Percentiles rank a stretch among this genome's conserved stretches.
These are phyloP conservation scores for Planiliza haematocheilus DNA, from an alignment of 2,113 vertebrate species.

Conservation along the genomic window DNA sequence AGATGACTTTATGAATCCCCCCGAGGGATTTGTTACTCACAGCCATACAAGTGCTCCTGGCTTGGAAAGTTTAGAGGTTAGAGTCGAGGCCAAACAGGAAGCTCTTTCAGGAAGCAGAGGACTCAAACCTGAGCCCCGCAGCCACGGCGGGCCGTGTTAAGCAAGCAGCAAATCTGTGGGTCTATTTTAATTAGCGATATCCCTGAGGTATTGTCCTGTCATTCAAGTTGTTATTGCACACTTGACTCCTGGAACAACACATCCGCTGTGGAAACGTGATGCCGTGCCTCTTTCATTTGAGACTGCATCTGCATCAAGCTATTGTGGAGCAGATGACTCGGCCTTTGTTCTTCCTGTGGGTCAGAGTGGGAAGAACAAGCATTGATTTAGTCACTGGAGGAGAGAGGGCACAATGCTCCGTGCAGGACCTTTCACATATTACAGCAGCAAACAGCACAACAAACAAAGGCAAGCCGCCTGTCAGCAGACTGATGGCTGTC, in stretches of 20 bases:
- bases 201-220: slow-evolving; percentile 5
- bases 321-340: slow-evolving; percentile 51
- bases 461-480: not conserved
- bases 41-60: too few species aligned
- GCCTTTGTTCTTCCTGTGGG: slow-evolving; percentile 48
- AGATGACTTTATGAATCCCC: not conserved
- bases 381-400: slow-evolving; percentile 39
- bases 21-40: too few species aligned
- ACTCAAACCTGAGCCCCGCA: slow-evolving; percentile 1
- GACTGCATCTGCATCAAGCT: slow-evolving; percentile 46
- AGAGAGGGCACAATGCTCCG: slow-evolving; percentile 6
- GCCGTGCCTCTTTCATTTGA: slow-evolving; percentile 23
- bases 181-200: slow-evolving; percentile 17
- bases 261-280: slow-evolving; percentile 31
- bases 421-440: not conserved
- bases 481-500: not conserved
- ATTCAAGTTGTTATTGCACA: slow-evolving; percentile 22
- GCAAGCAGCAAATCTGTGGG: slow-evolving; percentile 1
- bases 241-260: slow-evolving; percentile 33
- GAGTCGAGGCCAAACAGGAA: not conserved
- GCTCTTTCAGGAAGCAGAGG: not conserved
- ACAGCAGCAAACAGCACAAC: slow-evolving; percentile 21
- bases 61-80: not conserved
- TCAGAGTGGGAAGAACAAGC: slow-evolving; percentile 47
- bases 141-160: not conserved